These are phyloP conservation scores for Zoanthus sansibaricus DNA, from an alignment of 92 coral and sea anemone species.

Conservation along the genomic window DNA sequence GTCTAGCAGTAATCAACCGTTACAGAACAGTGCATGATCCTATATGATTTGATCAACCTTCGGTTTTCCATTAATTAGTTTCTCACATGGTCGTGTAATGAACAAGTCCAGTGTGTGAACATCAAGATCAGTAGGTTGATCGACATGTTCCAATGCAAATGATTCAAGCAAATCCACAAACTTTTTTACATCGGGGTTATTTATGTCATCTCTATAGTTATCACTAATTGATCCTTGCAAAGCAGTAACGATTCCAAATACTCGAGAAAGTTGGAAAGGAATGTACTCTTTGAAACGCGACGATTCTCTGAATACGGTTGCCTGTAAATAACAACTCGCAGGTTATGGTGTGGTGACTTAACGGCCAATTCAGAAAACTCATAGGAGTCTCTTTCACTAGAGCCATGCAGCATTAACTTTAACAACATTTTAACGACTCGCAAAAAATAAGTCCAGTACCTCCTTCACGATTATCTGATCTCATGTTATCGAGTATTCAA, in stretches of 20 bases:
- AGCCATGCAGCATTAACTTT: no score
- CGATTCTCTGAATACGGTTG: slow-evolving; percentile 48
- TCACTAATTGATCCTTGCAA: slow-evolving; percentile 9
- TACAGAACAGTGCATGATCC: slow-evolving; percentile 58
- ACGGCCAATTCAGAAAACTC: no score
- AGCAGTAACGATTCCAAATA: slow-evolving; percentile 36
- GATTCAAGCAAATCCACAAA: slow-evolving; percentile 51
- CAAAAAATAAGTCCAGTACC: no score
- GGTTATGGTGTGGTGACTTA: neutral
- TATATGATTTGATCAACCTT: slow-evolving; percentile 51
- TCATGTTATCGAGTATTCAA: slow-evolving; percentile 48
- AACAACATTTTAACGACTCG: no score
- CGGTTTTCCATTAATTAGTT: slow-evolving; percentile 26
- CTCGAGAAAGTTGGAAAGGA: slow-evolving; percentile 54
- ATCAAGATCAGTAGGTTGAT: slow-evolving; percentile 53
- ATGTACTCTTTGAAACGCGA: slow-evolving; percentile 48
- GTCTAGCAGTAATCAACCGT: neutral
- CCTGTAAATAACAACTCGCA: slow-evolving; percentile 28
- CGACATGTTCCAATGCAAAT: slow-evolving; percentile 56
- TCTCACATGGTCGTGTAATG: slow-evolving; percentile 57
- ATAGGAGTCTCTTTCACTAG: no score
- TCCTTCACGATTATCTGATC: neutral
- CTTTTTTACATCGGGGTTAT: slow-evolving; percentile 44
- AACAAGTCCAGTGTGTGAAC: slow-evolving; percentile 62
- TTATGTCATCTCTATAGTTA: slow-evolving; percentile 45